Evolutionary conservation across 92 coral and sea anemone species (phyloP).

Genomic region (Epizoanthus scotinus): DNA sequence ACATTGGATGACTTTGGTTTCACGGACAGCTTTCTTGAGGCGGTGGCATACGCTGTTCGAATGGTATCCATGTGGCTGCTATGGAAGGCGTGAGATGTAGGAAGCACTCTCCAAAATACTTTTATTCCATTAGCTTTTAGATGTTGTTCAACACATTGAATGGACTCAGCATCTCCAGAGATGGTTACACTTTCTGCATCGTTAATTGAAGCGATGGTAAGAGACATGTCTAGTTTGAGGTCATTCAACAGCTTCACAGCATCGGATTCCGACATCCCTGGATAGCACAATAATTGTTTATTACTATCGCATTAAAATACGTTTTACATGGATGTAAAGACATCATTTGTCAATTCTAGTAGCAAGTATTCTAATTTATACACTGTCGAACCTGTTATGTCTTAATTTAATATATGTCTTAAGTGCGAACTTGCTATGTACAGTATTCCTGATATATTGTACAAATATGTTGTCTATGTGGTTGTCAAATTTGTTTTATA

Average conservation of each 20-base stretch:
- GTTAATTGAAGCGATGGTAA: slow-evolving; percentile 58
- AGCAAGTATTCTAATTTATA: no score
- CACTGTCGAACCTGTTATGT: no score
- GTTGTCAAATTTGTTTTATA: no score
- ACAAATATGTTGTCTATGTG: no score
- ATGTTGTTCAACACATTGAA: slow-evolving; percentile 44
- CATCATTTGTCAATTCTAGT: no score
- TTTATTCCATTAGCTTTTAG: neutral
- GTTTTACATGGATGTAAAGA: no score
- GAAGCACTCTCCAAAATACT: slow-evolving; percentile 56
- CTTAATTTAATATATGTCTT: no score
- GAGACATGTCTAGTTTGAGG: slow-evolving; percentile 32
- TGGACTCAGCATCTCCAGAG: slow-evolving; percentile 55
- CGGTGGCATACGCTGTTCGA: slow-evolving; percentile 15
- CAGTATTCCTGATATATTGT: no score
- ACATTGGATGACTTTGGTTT: slow-evolving; percentile 26
- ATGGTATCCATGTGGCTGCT: slow-evolving; percentile 63
- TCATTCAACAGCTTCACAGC: slow-evolving; percentile 39
- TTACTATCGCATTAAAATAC: no score
- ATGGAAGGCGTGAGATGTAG: slow-evolving; percentile 67
- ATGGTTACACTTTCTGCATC: slow-evolving; percentile 63
- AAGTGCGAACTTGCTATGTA: no score
- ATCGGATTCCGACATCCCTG: slow-evolving; percentile 53
- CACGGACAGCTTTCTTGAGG: slow-evolving; percentile 15
- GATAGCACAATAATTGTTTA: no score